Base-by-base conservation (phyloP, 2,113 vertebrate species). In the Trogon melanurus region DNA sequence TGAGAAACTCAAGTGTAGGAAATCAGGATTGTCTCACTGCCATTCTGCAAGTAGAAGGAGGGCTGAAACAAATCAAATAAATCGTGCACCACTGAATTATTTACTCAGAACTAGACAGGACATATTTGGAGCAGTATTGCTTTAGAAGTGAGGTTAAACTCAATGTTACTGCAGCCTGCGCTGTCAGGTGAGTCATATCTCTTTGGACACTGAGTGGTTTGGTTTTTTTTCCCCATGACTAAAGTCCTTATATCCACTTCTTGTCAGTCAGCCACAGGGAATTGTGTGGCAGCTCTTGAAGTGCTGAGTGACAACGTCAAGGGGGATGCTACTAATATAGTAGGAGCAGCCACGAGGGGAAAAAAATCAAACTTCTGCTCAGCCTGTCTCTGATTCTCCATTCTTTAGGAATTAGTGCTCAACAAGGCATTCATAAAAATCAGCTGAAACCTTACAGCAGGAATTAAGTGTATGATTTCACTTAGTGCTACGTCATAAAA, bases 111-210 rank as follows among this genome's bases (percentile, higher is more conserved):
- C 23, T 47, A 84, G 14, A 3, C 67, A 80, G 75, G 64, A 58
- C 32, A 12, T 64, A 78, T 56, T 80, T 75, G 23, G 79, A 91
- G 30, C 25, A 83, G 18, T 34, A 30, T 41, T 81, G 41, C 53
- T 69, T 61, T 54, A 79, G 76, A 88, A 15, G 22, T 72, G 57
- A 89, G n/a, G 22, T 44, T 85, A 73, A 89, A 85, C 22, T 67
- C 64, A 27, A 4, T 38, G 34, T 57, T 91, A 19, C 51, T 80
- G 44, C 29, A 66, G 48, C 60, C 81, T 54, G 21, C 3, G 3
- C 82, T 90, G 38, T 34, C 67, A 86, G 72, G n/a, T 89, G 76
- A 86, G 50, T 88, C 44, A 44, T 60, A 41, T 71, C 86, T 79
- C 65, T 89, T 81, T 38, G 47, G 69, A 70, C 76, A 86, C 38